Base-by-base conservation (phyloP, 2,113 vertebrate species). In the Seriola dumerili region DNA sequence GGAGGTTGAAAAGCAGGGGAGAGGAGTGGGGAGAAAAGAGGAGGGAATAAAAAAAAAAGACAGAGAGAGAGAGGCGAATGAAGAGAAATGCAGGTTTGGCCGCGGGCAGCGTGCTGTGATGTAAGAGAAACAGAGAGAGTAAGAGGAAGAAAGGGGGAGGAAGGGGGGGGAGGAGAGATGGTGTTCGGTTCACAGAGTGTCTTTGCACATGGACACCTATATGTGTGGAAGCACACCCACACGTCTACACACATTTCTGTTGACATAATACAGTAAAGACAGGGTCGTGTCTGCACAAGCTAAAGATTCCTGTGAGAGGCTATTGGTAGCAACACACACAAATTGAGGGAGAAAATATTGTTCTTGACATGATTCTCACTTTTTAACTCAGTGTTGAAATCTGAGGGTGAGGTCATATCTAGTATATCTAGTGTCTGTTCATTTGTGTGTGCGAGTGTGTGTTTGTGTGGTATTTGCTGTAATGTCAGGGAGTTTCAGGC, bases 201-300 rank as follows among this genome's bases (percentile, higher is more conserved):
- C 84, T 84, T 86, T 87, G 85, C 87, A 85, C 78, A 77, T 77
- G 81, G 84, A 88, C 77, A 92, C 76, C 63, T 88, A 83, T 70
- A 72, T 71, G 52, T 52, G 54, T 76, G 80, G n/a, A 34, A 4
- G 70, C 48, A 70, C 21, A 74, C 21, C 11, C 69, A 76, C 71
- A 85, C 83, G 87, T 91, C 91, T 89, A 88, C 93, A 90, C 78
- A 91, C 93, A 80, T 93, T 88, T 94, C 88, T 97, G 96, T 96
- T 97, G 96, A 97, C 96, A 96, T 91, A 96, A 96, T 94, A 95
- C 74, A 76, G 78, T 83, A 72, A 95, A 95, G 95, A 95, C 94
- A 88, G 89, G 94, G 96, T 96, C 96, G 96, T 96, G 96, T 96
- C 95, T 95, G 93, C 95, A 95, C 96, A 97, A 95, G 96, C 95